phyloP scores from a whole-genome alignment of 2,888 invertebrate genomes.

The Prenolepis imparis region DNA sequence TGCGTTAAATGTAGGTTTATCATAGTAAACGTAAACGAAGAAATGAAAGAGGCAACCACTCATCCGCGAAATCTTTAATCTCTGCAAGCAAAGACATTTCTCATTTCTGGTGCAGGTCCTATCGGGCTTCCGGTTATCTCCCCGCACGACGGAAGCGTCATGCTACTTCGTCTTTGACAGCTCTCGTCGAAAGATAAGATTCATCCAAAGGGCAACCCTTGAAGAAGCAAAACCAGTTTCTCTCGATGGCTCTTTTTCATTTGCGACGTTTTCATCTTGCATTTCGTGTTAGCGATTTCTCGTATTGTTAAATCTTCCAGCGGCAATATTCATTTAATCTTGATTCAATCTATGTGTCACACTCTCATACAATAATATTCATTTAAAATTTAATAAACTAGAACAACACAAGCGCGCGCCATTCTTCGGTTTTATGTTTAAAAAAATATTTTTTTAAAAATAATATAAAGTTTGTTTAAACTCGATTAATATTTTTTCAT shows the following conservation, averaged over 20 bases:
- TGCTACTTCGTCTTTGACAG: constrained; percentile 84
- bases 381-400: not conserved
- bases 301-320: constrained; percentile 34
- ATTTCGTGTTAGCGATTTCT: constrained; percentile 41
- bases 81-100: constrained; percentile 84
- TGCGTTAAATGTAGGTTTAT: not conserved
- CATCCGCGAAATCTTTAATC: constrained; percentile 80
- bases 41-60: constrained; percentile 69
- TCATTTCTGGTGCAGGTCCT: constrained; percentile 85
- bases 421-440: no score
- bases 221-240: constrained; percentile 69
- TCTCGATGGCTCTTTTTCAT: constrained; percentile 65
- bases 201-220: constrained; percentile 75
- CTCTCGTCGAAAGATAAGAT: constrained; percentile 84
- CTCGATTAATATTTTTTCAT: no score
- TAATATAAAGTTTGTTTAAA: no score
- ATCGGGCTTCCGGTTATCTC: constrained; percentile 85
- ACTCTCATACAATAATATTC: not conserved
- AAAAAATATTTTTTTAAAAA: no score
- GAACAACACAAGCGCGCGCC: no score
- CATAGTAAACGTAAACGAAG: constrained; percentile 33
- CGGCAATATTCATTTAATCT: constrained; percentile 5
- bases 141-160: constrained; percentile 83
- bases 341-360: not conserved
- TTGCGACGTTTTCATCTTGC: constrained; percentile 38